A percentile compares a stretch with the other conserved stretches of the same genome.
Evolutionary conservation across 2,113 vertebrate species (phyloP).

Genomic region (Catagonus wagneri): DNA sequence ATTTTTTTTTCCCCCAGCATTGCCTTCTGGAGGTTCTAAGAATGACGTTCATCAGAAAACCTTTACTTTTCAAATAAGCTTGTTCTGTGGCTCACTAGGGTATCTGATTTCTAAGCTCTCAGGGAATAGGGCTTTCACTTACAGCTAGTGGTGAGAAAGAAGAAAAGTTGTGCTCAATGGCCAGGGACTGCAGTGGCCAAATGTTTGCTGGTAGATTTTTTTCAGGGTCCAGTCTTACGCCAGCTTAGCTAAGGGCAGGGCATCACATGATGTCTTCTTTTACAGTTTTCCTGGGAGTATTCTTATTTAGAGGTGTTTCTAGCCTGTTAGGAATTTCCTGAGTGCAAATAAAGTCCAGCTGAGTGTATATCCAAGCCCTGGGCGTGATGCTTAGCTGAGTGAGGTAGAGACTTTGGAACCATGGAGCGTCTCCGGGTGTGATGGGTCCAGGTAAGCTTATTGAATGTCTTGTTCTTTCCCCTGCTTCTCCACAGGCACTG

Average conservation of each 20-base stretch:
- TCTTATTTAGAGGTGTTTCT: background rate
- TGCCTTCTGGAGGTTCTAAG: conserved; percentile 22
- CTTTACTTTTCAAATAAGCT: conserved; percentile 47
- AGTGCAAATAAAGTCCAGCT: background rate
- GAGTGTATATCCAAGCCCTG: background rate
- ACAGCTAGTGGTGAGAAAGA: background rate
- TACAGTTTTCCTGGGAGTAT: background rate
- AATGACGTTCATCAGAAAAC: conserved; percentile 5
- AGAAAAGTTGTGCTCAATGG: background rate
- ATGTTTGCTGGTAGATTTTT: background rate
- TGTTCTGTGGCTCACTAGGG: background rate
- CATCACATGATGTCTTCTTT: background rate
- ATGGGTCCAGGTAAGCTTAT: background rate
- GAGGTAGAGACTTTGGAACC: background rate
- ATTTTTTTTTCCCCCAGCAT: background rate
- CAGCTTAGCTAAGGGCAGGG: background rate
- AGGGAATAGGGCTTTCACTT: background rate
- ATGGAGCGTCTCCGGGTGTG: background rate
- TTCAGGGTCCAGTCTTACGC: background rate
- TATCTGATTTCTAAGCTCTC: conserved; percentile 16
- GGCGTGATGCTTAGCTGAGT: too few relatives aligned
- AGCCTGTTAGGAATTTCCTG: background rate
- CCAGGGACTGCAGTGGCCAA: background rate
- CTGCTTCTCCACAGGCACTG: background rate
- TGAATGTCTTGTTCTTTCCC: background rate